Evolutionary conservation across 2,113 vertebrate genomes (phyloP), one percentile per base, ranked within the genome.

Genomic region (Aleadryas rufinucha): DNA sequence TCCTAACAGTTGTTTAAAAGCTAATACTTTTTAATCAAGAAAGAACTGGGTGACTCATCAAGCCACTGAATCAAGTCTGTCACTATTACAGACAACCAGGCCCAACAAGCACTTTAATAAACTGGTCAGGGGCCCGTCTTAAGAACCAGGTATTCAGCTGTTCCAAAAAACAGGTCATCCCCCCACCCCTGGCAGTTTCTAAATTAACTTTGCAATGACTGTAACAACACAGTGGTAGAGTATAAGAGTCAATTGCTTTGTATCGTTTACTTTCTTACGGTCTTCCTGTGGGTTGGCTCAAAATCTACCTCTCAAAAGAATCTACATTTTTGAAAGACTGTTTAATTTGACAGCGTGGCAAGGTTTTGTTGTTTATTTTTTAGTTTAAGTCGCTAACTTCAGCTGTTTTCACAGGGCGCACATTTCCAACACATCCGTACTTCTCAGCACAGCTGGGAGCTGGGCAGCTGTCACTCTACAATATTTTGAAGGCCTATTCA

Each of bases 401-500:
- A 37, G 6, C 89, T 97, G 0, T 96, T 93, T 98, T 93, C 60
- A 26, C 98, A 98, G 98, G 98, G 4, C 98, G 98, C 80, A 98
- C 98, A 3, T 98, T 98, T 90, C 98, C 98, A 35, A 98, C 98
- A 10, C 98, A 98, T 68, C 98, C 98, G 0, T 98, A 98, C 86
- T 98, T 98, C 93, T 98, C 98, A 23, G 97, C 98, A 19, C 98
- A 98, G 94, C 96, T 98, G 8, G 98, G 98, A 83, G 98, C 98
- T 8, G 98, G 98, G 27, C 98, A 98, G 92, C 97, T 98, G 47
- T 98, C 98, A 2, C 98, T 98, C 21, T 98, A 98, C 94, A 98
- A 98, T 93, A 98, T 98, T 76, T 86, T 98, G 93, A 98, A 98
- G 84, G 98, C 98, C 72, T 98, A 98, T 94, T 98, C 98, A 0